Percentiles rank a stretch among this genome's conserved stretches.
phyloP scores from a whole-genome alignment of 2,888 invertebrate species.

The Kryphioiulus occultus region DNA sequence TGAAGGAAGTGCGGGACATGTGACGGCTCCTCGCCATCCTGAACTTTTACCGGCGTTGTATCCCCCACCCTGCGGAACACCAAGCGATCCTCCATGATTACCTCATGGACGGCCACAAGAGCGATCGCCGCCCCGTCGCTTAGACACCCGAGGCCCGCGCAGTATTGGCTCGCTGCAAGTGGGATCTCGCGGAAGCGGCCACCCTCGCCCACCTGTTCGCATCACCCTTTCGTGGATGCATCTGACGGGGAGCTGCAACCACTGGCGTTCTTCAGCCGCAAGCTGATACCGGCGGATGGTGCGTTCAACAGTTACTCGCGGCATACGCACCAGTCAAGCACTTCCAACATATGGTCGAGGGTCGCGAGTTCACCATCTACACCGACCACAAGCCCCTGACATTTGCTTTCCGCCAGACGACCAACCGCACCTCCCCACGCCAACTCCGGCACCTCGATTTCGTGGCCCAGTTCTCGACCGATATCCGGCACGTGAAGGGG shows the following conservation, averaged over 20 bases:
- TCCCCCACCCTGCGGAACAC: conserved; percentile 49
- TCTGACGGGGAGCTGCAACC: conserved; percentile 56
- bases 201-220: not conserved
- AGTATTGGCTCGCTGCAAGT: not conserved
- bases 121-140: not conserved
- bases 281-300: conserved; percentile 59
- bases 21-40: conserved; percentile 54
- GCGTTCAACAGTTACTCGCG: conserved; percentile 51
- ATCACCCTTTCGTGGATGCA: conserved; percentile 43
- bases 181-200: not conserved
- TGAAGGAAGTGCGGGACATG: conserved; percentile 48
- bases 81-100: conserved; percentile 4
- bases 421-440: not conserved
- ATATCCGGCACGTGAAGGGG: not conserved
- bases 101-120: not conserved
- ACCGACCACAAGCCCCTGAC: conserved; percentile 57
- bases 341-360: conserved; percentile 52
- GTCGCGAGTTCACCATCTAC: conserved; percentile 55
- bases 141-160: not conserved
- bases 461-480: not conserved
- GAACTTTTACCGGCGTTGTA: conserved; percentile 55
- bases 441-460: not conserved
- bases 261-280: conserved; percentile 52
- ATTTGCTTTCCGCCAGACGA: conserved; percentile 58
- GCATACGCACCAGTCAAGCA: conserved; percentile 51